These are phyloP conservation scores for Pelobates fuscus DNA, from an alignment of 2,113 vertebrate genomes.

Conservation along the genomic window DNA sequence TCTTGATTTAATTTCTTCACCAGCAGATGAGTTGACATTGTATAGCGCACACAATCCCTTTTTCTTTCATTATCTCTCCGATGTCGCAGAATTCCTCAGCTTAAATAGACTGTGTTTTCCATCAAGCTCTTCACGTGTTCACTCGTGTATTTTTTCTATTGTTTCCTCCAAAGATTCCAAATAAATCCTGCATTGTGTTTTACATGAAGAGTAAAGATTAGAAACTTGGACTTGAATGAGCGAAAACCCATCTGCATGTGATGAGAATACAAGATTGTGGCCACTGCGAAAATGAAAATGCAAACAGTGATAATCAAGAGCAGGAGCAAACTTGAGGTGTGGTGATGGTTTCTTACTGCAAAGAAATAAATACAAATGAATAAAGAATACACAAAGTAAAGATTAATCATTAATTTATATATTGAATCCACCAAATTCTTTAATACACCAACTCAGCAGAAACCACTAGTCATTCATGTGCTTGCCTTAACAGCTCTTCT, in stretches of 20 bases:
- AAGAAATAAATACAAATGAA: too few relatives aligned
- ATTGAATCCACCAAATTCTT: too few relatives aligned
- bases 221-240: slow-evolving; percentile 73
- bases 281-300: slow-evolving; percentile 75
- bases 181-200: slow-evolving; percentile 74
- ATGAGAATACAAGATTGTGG: slow-evolving; percentile 77
- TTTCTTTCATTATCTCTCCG: too few relatives aligned
- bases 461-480: too few relatives aligned
- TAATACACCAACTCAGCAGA: too few relatives aligned
- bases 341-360: neutral
- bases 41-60: too few relatives aligned
- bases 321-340: neutral
- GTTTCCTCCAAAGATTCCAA: slow-evolving; percentile 81
- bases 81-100: too few relatives aligned
- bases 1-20: too few relatives aligned
- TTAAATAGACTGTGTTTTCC: neutral
- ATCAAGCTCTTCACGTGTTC: neutral
- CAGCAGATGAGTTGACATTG: too few relatives aligned
- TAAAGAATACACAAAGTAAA: too few relatives aligned
- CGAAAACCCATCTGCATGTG: slow-evolving; percentile 65
- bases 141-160: slow-evolving; percentile 61
- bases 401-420: too few relatives aligned
- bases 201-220: slow-evolving; percentile 75
- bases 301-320: slow-evolving; percentile 64
- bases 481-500: too few relatives aligned